Conservation (phyloP, 2,113 vertebrate species). For the Tragelaphus imberbis region DNA sequence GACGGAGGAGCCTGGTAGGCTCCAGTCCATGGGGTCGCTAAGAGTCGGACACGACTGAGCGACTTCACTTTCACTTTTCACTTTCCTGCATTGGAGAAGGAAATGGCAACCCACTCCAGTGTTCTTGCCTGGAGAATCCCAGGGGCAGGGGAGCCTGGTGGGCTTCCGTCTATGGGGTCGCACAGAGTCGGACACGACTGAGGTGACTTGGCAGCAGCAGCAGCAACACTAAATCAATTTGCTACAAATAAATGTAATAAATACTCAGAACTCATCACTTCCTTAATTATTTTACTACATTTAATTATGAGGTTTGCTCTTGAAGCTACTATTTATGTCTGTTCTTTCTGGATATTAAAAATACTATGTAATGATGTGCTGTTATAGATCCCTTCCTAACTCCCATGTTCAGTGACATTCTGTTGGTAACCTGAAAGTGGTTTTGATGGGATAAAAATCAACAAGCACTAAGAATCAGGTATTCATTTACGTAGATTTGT, state of each 20-base stretch:
- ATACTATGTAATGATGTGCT: background rate
- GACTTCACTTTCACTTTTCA: no score
- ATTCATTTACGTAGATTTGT: background rate
- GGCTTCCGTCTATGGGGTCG: no score
- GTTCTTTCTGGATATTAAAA: background rate
- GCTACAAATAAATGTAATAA: conserved; percentile 39
- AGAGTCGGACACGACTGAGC: background rate
- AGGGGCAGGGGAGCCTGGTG: no score
- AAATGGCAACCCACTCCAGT: no score
- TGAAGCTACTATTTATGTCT: background rate
- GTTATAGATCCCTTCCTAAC: background rate
- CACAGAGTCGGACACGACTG: no score
- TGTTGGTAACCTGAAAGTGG: background rate
- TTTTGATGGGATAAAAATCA: background rate
- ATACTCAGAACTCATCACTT: conserved; percentile 9
- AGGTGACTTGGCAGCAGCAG: no score
- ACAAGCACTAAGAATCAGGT: background rate
- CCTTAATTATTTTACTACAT: conserved; percentile 15
- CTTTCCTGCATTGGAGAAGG: no score
- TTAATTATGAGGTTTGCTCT: conserved; percentile 1
- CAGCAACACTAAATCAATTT: conserved; percentile 3
- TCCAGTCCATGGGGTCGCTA: background rate
- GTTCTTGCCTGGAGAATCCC: no score
- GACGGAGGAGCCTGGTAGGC: background rate
- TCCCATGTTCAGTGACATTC: background rate